Evolutionary conservation across 2,797 vertebrate species (phyloP).

Genomic region (Remorina albescens): DNA sequence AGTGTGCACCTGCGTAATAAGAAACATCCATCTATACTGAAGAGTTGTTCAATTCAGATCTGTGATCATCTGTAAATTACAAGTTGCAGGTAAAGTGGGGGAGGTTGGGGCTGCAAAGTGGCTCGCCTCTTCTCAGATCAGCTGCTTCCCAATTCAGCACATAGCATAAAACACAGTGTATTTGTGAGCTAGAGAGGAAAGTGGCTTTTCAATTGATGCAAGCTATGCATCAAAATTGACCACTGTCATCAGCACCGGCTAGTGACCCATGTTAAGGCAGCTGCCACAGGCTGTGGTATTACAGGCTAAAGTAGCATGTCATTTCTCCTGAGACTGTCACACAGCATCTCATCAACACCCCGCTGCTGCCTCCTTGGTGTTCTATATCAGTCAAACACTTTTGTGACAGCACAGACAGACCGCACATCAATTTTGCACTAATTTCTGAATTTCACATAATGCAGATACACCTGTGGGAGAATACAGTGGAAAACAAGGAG

Average conservation of each 20-base stretch:
- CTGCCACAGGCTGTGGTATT: not conserved
- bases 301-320: accelerated
- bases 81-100: not conserved
- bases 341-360: conserved; percentile 56
- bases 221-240: conserved; percentile 27
- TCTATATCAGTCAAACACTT: conserved; percentile 54
- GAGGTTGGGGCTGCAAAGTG: not conserved
- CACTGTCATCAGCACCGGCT: conserved; percentile 34
- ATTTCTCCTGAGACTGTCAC: not conserved
- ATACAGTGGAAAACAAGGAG: not conserved
- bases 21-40: conserved; percentile 4
- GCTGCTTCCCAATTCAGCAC: not conserved
- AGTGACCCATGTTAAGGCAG: conserved; percentile 40
- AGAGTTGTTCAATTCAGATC: conserved; percentile 31
- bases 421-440: conserved; percentile 44
- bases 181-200: too few relatives aligned
- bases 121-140: not conserved
- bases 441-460: conserved; percentile 36
- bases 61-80: conserved; percentile 32
- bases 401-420: conserved; percentile 22
- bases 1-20: conserved; percentile 40
- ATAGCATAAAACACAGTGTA: not conserved
- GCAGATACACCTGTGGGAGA: conserved; percentile 15
- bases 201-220: conserved; percentile 7
- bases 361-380: conserved; percentile 44